Base-by-base conservation (phyloP, 2,113 vertebrate genomes). In the Eleginops maclovinus region DNA sequence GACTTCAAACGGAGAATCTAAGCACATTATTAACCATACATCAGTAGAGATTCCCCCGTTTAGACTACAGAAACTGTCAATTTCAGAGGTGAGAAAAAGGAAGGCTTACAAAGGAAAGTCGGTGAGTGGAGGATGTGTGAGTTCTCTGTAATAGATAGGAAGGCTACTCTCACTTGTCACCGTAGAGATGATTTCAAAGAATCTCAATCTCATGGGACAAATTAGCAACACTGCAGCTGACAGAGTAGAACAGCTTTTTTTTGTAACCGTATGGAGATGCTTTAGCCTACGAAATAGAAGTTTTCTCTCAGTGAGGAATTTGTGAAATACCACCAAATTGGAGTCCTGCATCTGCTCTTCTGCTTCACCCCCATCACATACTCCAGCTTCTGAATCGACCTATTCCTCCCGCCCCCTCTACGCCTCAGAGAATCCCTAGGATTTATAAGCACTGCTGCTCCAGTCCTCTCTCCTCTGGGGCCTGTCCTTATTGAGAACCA, bases 401-500 rank as follows among this genome's bases (percentile, higher is more conserved):
- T 43, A 62, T 51, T 54, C 69, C 16, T 50, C 36, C 47, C 49
- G 40, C 59, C 80, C 61, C 24, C 49, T 51, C 59, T 28, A 19
- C 19, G 17, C 36, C 61, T 74, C 47, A 21, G 53, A 80, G 81
- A 61, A 87, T 81, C 75, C 59, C 66, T 60, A 44, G 77, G 83
- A 86, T 81, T 88, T 80, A 54, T 61, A 75, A 75, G 64, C 77
- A 3, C 44, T 51, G 54, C 72, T 63, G 55, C 77, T 78, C 55
- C 70, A 56, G 69, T 69, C 53, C 77, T 55, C 66, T 78, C 40
- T 77, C 85, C 87, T 82, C 75, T n/a, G 88, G 81, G 86, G 67
- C 41, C 17, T 53, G 80, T 90, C 87, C 87, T 88, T 90, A 90
- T 90, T 81, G 81, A 79, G 84, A 83, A 75, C 53, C 88, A 93